These are phyloP conservation scores for Cheumatopsyche charites DNA, from an alignment of 1,140 invertebrate species.

Conservation along the genomic window DNA sequence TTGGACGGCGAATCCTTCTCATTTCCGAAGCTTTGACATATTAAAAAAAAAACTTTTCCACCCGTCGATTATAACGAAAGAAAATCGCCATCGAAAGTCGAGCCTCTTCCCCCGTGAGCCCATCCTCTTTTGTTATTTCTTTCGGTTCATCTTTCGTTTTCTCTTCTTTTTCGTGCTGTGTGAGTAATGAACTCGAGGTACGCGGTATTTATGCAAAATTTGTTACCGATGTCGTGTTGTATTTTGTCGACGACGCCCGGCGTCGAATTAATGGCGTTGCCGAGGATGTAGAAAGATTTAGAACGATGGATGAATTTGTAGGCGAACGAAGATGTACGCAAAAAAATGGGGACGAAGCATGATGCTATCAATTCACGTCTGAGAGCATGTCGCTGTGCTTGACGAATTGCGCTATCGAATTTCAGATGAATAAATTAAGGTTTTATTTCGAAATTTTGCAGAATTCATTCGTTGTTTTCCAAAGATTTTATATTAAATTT, in stretches of 20 bases:
- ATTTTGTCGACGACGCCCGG: not conserved
- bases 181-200: conserved; percentile 24
- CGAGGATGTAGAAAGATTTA: conserved; percentile 8
- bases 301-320: too few relatives aligned
- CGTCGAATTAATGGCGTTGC: conserved; percentile 11
- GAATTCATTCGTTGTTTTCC: too few relatives aligned
- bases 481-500: too few relatives aligned
- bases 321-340: not conserved
- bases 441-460: too few relatives aligned
- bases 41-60: conserved; percentile 24
- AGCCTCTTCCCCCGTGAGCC: not conserved
- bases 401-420: too few relatives aligned
- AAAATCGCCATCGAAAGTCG: conserved; percentile 18
- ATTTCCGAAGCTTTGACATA: conserved; percentile 25
- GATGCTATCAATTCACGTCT: conserved; percentile 11
- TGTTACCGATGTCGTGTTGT: conserved; percentile 21
- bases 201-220: conserved; percentile 24
- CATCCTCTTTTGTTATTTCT: too few relatives aligned
- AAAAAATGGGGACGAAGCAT: not conserved
- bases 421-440: too few relatives aligned
- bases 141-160: too few relatives aligned
- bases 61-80: conserved; percentile 24
- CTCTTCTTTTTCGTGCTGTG: not conserved
- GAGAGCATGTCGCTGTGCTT: not conserved
- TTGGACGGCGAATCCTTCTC: conserved; percentile 18